Percentiles rank a stretch among this genome's conserved stretches.
Evolutionary conservation across 2,888 invertebrate species (phyloP).

Genomic region (Drosophila longiperda): DNA sequence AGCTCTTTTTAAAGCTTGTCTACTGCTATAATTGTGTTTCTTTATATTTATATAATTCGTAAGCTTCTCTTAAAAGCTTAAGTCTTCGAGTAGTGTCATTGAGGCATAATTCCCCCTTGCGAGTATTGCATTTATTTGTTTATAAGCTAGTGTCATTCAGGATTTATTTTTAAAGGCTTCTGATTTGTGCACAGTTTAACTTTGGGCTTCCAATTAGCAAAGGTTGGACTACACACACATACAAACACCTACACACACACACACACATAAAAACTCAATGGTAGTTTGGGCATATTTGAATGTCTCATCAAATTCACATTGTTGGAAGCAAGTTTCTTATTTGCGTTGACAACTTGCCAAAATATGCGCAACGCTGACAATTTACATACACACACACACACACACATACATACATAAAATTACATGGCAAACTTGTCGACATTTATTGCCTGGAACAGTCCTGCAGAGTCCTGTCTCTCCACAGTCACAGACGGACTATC

Average conservation of each 20-base stretch:
- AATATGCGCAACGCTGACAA: conserved; percentile 54
- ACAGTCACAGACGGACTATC: background rate
- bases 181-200: conserved; percentile 30
- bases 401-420: background rate
- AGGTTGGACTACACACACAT: conserved; percentile 24
- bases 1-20: background rate
- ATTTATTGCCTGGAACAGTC: conserved; percentile 60
- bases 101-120: background rate
- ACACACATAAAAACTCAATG: background rate
- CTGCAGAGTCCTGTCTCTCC: conserved; percentile 1
- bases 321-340: conserved; percentile 65
- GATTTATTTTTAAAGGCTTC: background rate
- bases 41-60: background rate
- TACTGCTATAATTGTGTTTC: background rate
- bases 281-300: conserved; percentile 56
- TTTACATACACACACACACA: conserved; percentile 18
- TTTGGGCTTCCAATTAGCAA: conserved; percentile 62
- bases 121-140: background rate
- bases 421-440: conserved; percentile 58
- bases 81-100: background rate
- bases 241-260: background rate
- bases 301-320: conserved; percentile 74
- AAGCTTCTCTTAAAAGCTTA: background rate
- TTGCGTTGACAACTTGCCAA: conserved; percentile 73
- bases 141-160: conserved; percentile 4